Evolutionary conservation across 1,140 invertebrate species (phyloP).

Genomic region (Cyclina sinensis): DNA sequence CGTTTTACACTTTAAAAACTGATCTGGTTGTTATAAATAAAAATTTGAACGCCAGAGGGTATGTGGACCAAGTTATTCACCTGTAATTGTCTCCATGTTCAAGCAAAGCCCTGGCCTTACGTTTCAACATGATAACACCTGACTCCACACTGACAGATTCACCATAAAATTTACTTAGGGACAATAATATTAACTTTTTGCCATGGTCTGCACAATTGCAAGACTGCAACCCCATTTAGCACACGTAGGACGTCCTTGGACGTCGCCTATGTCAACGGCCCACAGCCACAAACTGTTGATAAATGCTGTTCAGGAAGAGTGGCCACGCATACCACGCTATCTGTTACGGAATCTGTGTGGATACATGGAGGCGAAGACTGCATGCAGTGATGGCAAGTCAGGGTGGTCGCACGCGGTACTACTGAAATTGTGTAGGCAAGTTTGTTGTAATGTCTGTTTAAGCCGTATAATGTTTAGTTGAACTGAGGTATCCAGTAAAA

Average conservation of each 20-base stretch:
- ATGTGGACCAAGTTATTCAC: slow-evolving; percentile 5
- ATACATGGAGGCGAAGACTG: too few species aligned
- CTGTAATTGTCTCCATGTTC: slow-evolving; percentile 4
- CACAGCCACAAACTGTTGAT: too few species aligned
- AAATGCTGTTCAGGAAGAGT: too few species aligned
- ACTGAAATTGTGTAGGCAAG: too few species aligned
- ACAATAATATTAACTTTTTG: background rate
- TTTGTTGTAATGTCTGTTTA: too few species aligned
- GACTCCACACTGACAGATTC: background rate
- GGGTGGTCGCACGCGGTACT: too few species aligned
- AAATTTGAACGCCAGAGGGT: background rate
- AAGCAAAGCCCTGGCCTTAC: background rate
- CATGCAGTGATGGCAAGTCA: too few species aligned
- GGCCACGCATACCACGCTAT: too few species aligned
- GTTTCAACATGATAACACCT: slow-evolving; percentile 40
- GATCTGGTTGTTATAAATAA: background rate
- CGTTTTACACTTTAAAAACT: background rate
- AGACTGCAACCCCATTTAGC: slow-evolving; percentile 5
- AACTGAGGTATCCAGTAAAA: too few species aligned
- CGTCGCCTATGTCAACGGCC: too few species aligned
- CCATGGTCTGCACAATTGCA: background rate
- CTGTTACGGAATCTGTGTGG: too few species aligned
- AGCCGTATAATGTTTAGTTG: too few species aligned
- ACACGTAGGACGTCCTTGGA: background rate
- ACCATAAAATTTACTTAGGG: background rate